phyloP scores from a whole-genome alignment of 1,140 invertebrate species.

The Nephotettix cincticeps region DNA sequence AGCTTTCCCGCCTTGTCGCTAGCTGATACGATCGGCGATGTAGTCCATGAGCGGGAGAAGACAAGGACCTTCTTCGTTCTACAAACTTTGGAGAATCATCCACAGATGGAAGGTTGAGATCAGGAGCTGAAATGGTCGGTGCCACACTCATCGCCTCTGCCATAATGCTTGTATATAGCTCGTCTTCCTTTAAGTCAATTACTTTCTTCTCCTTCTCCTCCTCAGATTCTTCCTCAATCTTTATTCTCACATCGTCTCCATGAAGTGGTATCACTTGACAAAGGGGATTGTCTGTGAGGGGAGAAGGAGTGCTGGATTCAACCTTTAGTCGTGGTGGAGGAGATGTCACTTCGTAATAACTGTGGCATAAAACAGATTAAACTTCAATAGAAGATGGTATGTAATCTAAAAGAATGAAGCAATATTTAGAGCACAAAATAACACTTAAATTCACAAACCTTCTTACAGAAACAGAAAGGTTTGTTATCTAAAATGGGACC shows the following conservation, averaged over 20 bases:
- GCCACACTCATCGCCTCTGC: conserved; percentile 40
- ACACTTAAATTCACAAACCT: too few species aligned
- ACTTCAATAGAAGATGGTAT: neutral
- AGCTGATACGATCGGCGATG: conserved; percentile 40
- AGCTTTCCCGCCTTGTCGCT: conserved; percentile 35
- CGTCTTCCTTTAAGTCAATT: conserved; percentile 32
- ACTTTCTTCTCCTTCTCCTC: neutral
- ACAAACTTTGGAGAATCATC: conserved; percentile 33
- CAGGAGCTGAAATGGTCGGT: conserved; percentile 34
- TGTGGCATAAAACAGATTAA: neutral
- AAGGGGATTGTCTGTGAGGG: conserved; percentile 1
- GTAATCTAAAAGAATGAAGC: too few species aligned
- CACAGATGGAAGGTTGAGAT: conserved; percentile 36
- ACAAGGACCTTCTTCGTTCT: conserved; percentile 14
- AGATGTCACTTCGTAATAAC: conserved; percentile 23
- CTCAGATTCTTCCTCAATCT: neutral
- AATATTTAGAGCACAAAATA: too few species aligned
- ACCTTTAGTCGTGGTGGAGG: conserved; percentile 24
- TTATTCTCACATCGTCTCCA: conserved; percentile 17
- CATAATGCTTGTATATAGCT: conserved; percentile 40
- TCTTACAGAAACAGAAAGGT: too few species aligned
- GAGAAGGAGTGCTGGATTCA: conserved; percentile 22
- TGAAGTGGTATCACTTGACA: conserved; percentile 22
- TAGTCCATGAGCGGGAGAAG: conserved; percentile 24
- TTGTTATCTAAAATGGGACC: too few species aligned